phyloP scores from a whole-genome alignment of 1,140 invertebrate species.

The Drosophila santomea region DNA sequence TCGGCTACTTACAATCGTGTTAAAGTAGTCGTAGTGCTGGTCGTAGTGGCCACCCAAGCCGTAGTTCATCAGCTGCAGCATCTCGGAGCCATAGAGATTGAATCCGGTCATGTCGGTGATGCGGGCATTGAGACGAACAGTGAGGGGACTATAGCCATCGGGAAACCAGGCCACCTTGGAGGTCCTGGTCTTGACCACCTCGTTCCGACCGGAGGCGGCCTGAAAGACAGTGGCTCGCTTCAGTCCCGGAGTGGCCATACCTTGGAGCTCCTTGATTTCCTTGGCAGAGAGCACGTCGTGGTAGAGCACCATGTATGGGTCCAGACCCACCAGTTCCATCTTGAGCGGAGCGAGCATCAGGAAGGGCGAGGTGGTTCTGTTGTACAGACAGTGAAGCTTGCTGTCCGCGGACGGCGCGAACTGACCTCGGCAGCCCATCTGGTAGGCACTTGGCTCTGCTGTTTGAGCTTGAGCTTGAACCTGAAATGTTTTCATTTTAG shows the following conservation, averaged over 20 bases:
- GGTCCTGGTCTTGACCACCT: constrained; percentile 96
- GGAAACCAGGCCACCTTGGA: constrained; percentile 99
- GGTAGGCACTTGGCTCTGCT: constrained; percentile 86
- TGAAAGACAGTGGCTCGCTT: constrained; percentile 91
- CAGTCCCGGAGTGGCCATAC: constrained; percentile 93
- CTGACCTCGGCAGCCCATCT: constrained; percentile 95
- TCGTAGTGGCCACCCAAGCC: constrained; percentile 90
- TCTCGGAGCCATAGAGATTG: constrained; percentile 87
- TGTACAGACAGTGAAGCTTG: constrained; percentile 92
- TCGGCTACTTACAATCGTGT: constrained; percentile 48
- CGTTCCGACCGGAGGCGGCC: constrained; percentile 92
- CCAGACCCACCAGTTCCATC: constrained; percentile 93
- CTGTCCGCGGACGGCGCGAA: constrained; percentile 78
- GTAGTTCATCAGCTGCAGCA: constrained; percentile 88
- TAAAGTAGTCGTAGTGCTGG: constrained; percentile 89
- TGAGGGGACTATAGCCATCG: constrained; percentile 90
- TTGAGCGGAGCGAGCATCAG: constrained; percentile 94
- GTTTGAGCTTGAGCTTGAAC: constrained; percentile 31
- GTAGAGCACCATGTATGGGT: constrained; percentile 95
- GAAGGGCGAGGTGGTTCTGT: constrained; percentile 89
- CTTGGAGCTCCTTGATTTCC: constrained; percentile 95
- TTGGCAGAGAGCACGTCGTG: constrained; percentile 94
- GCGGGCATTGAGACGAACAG: constrained; percentile 90
- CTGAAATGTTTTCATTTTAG: constrained; percentile 1
- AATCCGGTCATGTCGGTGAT: constrained; percentile 91